phyloP scores from a whole-genome alignment of 1,140 invertebrate genomes.

The Zelostemma sp. region DNA sequence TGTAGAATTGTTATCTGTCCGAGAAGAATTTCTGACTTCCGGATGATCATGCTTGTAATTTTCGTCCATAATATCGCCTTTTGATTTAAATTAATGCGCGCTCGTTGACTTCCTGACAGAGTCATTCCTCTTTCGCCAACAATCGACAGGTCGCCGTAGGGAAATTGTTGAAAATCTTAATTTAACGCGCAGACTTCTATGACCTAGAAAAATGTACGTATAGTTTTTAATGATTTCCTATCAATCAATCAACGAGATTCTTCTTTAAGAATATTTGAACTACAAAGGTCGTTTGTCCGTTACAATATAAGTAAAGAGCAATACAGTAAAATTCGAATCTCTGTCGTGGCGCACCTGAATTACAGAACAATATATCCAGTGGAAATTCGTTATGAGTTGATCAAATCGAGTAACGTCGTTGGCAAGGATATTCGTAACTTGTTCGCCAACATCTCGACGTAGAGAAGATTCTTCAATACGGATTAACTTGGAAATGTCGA shows the following conservation, averaged over 20 bases:
- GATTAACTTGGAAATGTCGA: conserved; percentile 72
- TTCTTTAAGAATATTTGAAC: neutral
- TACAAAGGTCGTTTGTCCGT: too few species aligned
- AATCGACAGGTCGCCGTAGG: conserved; percentile 84
- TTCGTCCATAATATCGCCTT: too few species aligned
- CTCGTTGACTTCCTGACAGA: conserved; percentile 89
- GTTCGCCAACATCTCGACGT: conserved; percentile 80
- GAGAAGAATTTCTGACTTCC: too few species aligned
- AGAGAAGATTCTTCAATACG: conserved; percentile 74
- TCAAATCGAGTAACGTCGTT: conserved; percentile 81
- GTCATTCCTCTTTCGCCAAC: conserved; percentile 86
- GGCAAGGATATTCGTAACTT: conserved; percentile 87
- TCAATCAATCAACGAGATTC: neutral
- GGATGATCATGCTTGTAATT: too few species aligned
- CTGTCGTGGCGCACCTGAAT: neutral
- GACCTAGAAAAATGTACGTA: conserved; percentile 68
- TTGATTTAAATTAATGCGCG: conserved; percentile 88
- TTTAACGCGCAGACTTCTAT: conserved; percentile 77
- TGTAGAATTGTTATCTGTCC: too few species aligned
- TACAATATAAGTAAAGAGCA: too few species aligned
- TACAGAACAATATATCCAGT: conserved; percentile 59
- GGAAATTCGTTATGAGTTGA: conserved; percentile 68
- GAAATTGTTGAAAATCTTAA: conserved; percentile 84
- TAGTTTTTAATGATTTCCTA: conserved; percentile 52
- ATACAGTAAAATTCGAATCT: too few species aligned